Evolutionary conservation across 53 echinoderm and acorn worm species (phyloP).

Genomic region (Stichopus horrens): DNA sequence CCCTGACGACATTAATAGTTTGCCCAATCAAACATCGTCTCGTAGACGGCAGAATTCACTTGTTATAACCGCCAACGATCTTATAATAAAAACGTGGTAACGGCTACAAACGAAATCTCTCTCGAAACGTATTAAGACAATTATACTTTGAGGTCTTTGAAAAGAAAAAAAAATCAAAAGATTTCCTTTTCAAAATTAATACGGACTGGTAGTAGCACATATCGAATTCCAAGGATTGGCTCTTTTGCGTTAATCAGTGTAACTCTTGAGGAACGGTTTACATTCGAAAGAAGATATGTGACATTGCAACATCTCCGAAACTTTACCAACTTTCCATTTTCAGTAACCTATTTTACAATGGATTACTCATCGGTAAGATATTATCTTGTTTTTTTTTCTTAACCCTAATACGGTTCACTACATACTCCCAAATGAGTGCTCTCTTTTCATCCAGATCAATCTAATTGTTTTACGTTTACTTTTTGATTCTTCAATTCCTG

Average conservation of each 20-base stretch:
- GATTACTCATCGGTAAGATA: background rate
- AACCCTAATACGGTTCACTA: too few relatives aligned
- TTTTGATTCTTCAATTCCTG: background rate
- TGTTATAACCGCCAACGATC: background rate
- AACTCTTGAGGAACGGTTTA: background rate
- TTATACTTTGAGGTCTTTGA: background rate
- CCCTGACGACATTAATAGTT: background rate
- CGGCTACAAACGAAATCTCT: background rate
- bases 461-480: background rate
- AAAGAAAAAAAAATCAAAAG: background rate
- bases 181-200: background rate
- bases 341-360: background rate
- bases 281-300: background rate
- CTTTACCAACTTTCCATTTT: background rate
- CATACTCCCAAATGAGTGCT: too few relatives aligned
- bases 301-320: background rate
- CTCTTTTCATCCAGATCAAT: background rate
- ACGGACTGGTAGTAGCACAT: background rate
- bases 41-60: background rate
- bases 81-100: background rate
- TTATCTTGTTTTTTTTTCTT: background rate
- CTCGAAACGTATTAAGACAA: background rate
- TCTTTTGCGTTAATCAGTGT: background rate
- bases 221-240: background rate
- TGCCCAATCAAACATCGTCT: background rate